phyloP scores from a whole-genome alignment of 2,797 vertebrate genomes.

The Naso thynnoides region DNA sequence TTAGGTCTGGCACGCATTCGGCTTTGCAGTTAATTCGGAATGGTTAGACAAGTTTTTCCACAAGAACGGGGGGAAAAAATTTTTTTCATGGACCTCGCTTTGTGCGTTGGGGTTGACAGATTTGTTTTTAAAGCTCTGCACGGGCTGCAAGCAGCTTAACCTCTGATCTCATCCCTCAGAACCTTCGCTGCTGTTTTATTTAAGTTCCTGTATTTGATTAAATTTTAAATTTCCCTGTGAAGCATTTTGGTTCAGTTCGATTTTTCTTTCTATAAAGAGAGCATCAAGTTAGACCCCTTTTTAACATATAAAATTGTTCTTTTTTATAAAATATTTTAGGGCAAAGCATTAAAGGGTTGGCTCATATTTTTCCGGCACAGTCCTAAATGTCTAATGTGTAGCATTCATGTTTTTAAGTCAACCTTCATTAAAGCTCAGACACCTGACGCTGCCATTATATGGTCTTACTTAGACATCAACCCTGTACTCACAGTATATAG shows the following conservation, averaged over 20 bases:
- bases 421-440: no score
- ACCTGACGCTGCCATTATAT: no score
- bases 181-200: not conserved
- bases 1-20: not conserved
- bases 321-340: not conserved
- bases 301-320: not conserved
- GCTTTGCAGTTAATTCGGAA: not conserved
- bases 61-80: not conserved
- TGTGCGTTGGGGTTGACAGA: not conserved
- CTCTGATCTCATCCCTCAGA: not conserved
- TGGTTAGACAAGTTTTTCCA: not conserved
- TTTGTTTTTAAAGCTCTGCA: not conserved
- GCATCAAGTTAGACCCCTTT: not conserved
- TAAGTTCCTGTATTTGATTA: not conserved
- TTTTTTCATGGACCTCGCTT: not conserved
- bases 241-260: not conserved
- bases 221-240: not conserved
- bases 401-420: no score
- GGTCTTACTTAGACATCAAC: no score
- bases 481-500: no score
- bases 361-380: not conserved
- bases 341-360: not conserved
- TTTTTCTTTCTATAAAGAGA: no score
- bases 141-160: not conserved
- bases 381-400: no score